Evolutionary conservation across 2,888 invertebrate genomes (phyloP).

Genomic region (Lomographa bimaculata): DNA sequence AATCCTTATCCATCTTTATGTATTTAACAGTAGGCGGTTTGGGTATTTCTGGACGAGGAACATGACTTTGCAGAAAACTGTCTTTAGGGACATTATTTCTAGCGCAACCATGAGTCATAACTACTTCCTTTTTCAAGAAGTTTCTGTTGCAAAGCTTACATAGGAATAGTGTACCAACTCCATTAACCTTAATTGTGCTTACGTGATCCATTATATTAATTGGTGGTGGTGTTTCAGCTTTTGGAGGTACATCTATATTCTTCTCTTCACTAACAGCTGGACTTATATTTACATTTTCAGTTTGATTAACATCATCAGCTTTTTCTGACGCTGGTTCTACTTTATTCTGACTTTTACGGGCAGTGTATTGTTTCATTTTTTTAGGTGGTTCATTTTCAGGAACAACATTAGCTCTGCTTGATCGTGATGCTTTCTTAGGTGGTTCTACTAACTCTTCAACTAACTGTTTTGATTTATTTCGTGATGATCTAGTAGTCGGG

Average conservation of each 20-base stretch:
- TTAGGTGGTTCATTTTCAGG: conserved; percentile 4
- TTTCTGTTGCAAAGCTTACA: conserved; percentile 76
- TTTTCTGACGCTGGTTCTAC: conserved; percentile 10
- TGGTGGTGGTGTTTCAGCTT: conserved; percentile 34
- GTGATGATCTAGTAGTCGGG: conserved; percentile 22
- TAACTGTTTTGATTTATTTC: conserved; percentile 9
- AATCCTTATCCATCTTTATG: conserved; percentile 54
- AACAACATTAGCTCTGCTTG: too few relatives aligned
- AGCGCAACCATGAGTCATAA: conserved; percentile 69
- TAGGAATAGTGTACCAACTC: conserved; percentile 72
- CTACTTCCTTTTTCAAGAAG: conserved; percentile 69
- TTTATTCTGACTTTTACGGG: conserved; percentile 24
- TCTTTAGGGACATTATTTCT: conserved; percentile 65
- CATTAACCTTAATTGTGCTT: conserved; percentile 72
- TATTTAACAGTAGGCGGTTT: conserved; percentile 68
- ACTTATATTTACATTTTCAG: conserved; percentile 5
- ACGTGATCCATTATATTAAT: conserved; percentile 76
- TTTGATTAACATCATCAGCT: conserved; percentile 7
- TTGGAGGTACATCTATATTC: conserved; percentile 31
- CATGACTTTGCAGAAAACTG: conserved; percentile 38
- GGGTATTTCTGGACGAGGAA: conserved; percentile 52
- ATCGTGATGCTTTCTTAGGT: conserved; percentile 10
- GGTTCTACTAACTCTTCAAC: conserved; percentile 9
- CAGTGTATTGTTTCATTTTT: conserved; percentile 11
- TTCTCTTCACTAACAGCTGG: conserved; percentile 12